A percentile compares a stretch with the other conserved stretches of the same genome.
Conservation (phyloP, 2,888 invertebrate genomes). For the Portevinia maculata region DNA sequence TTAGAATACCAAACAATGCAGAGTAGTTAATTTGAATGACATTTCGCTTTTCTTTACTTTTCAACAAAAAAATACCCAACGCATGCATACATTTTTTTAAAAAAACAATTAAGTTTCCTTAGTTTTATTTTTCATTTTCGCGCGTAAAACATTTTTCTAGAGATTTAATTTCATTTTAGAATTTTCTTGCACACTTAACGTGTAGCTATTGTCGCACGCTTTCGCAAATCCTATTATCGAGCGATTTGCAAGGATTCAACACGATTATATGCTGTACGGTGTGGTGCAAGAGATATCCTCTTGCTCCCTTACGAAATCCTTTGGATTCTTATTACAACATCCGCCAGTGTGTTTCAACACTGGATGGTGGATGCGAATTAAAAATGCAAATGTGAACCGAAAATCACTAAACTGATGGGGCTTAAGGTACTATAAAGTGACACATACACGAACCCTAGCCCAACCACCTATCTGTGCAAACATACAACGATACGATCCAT, state of each 20-base stretch:
- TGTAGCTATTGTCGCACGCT: slow-evolving; percentile 68
- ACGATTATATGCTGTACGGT: slow-evolving; percentile 60
- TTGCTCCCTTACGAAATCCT: slow-evolving; percentile 10
- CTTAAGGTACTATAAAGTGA: slow-evolving; percentile 26
- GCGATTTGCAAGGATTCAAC: slow-evolving; percentile 71
- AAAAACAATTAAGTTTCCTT: slow-evolving; percentile 19
- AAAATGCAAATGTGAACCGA: slow-evolving; percentile 72
- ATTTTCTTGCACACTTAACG: slow-evolving; percentile 41
- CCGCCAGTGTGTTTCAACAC: slow-evolving; percentile 7
- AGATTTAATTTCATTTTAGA: slow-evolving; percentile 62
- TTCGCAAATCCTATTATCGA: slow-evolving; percentile 72
- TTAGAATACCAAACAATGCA: too few relatives aligned
- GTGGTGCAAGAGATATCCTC: slow-evolving; percentile 28
- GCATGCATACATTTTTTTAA: slow-evolving; percentile 67
- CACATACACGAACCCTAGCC: slow-evolving; percentile 35
- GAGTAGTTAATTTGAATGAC: too few relatives aligned
- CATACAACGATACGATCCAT: not conserved
- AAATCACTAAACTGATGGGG: slow-evolving; percentile 65
- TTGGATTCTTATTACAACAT: slow-evolving; percentile 60
- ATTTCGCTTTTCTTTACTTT: too few relatives aligned
- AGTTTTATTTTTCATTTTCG: slow-evolving; percentile 5
- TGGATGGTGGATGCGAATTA: slow-evolving; percentile 55
- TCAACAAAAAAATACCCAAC: slow-evolving; percentile 39
- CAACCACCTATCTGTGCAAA: not conserved
- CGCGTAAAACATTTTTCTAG: slow-evolving; percentile 45